Conservation (phyloP, 2,797 vertebrate genomes). For the Vipera latastei region DNA sequence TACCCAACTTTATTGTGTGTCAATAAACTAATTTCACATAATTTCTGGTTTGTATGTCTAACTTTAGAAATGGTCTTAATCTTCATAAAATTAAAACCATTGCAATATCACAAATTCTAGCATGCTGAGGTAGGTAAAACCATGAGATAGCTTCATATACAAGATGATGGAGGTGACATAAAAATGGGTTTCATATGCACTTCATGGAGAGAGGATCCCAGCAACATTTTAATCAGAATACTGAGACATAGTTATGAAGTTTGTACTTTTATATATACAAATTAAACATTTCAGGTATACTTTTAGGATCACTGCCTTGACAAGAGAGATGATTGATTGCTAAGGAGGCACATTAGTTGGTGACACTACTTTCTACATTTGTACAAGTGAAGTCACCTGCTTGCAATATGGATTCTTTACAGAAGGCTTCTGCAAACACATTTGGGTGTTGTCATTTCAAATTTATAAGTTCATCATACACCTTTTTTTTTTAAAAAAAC, state of each 20-base stretch:
- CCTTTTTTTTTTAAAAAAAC: not conserved
- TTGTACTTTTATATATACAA: not conserved
- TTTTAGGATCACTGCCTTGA: not conserved
- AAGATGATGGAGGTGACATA: not conserved
- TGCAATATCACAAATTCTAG: not conserved
- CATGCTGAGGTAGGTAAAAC: not conserved
- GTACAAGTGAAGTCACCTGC: not conserved
- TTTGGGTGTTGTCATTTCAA: not conserved
- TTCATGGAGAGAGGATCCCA: not conserved
- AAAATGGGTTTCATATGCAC: not conserved
- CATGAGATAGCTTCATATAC: not conserved
- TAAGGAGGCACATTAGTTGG: not conserved
- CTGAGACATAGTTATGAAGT: not conserved
- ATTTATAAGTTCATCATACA: not conserved
- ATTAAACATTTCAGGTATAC: not conserved
- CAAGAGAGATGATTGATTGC: not conserved
- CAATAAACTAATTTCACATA: constrained; percentile 29
- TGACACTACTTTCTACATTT: not conserved
- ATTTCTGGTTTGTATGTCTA: not conserved
- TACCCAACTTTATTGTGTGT: not conserved
- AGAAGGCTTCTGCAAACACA: not conserved
- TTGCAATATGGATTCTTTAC: not conserved
- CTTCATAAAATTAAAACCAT: not conserved
- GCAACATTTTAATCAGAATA: not conserved
- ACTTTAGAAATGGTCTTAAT: not conserved